Evolutionary conservation across 2,888 invertebrate genomes (phyloP).

Genomic region (Cremastobaeus sp.): DNA sequence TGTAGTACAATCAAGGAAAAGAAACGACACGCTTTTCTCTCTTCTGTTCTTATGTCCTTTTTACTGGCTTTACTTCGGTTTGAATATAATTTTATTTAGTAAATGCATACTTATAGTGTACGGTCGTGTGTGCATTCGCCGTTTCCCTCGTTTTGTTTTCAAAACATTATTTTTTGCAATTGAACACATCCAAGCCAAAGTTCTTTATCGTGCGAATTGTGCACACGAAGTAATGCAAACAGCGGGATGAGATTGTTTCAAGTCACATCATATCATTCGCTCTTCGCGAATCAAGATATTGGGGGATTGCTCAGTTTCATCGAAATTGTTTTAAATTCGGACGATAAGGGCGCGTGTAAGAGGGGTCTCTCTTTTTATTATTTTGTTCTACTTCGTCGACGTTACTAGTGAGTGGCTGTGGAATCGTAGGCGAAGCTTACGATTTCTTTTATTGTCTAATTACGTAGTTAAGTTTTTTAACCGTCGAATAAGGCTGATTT

Average conservation of each 20-base stretch:
- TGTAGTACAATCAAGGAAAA: conserved; percentile 60
- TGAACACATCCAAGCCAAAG: conserved; percentile 11
- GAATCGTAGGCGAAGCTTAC: neutral
- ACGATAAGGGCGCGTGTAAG: neutral
- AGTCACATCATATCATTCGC: conserved; percentile 36
- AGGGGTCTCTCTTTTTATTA: neutral
- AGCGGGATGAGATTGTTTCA: conserved; percentile 27
- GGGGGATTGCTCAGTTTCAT: conserved; percentile 17
- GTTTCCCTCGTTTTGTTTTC: conserved; percentile 11
- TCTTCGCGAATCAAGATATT: conserved; percentile 24
- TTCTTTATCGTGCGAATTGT: conserved; percentile 5
- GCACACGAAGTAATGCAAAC: neutral
- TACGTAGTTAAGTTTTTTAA: neutral
- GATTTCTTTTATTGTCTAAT: neutral
- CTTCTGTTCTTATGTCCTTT: conserved; percentile 4
- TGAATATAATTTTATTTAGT: conserved; percentile 1
- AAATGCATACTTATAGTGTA: conserved; percentile 11
- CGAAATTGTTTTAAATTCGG: neutral
- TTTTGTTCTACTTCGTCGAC: neutral
- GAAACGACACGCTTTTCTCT: conserved; percentile 59
- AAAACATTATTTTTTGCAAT: conserved; percentile 4
- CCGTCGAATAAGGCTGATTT: conserved; percentile 3
- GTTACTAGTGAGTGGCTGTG: neutral
- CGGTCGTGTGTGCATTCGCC: conserved; percentile 7
- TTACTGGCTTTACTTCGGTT: conserved; percentile 2